These are phyloP conservation scores for Toxonevra muliebris DNA, from an alignment of 2,888 invertebrate genomes.

Conservation along the genomic window DNA sequence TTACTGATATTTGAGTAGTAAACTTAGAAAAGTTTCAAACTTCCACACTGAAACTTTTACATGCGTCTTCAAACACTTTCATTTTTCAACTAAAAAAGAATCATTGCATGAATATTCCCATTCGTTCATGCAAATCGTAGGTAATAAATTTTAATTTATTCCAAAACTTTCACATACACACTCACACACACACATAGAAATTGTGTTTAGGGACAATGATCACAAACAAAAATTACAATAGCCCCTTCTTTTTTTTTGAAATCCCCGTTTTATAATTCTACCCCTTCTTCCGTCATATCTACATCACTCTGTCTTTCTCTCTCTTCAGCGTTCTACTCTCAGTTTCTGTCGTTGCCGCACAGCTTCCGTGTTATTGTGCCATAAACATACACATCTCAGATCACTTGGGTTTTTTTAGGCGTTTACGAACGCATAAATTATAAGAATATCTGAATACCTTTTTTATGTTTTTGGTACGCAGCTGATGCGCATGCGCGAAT, in stretches of 20 bases:
- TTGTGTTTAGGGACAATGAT: neutral
- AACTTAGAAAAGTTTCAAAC: too few species aligned
- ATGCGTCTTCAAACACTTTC: neutral
- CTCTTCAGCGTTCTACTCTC: neutral
- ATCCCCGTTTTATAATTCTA: too few species aligned
- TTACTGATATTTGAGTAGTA: too few species aligned
- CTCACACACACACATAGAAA: neutral
- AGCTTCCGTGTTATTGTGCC: conserved; percentile 15
- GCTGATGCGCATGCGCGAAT: conserved; percentile 47
- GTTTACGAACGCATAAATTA: conserved; percentile 62
- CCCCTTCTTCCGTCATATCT: too few species aligned
- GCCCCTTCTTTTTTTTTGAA: too few species aligned
- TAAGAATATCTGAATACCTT: conserved; percentile 46
- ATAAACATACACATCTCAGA: conserved; percentile 1
- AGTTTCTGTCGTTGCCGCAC: conserved; percentile 6
- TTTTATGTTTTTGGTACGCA: conserved; percentile 9
- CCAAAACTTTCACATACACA: conserved; percentile 34
- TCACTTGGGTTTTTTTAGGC: conserved; percentile 44
- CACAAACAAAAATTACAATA: too few species aligned
- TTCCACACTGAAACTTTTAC: neutral
- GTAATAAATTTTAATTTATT: conserved; percentile 59
- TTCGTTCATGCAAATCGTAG: conserved; percentile 54
- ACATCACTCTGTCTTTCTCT: too few species aligned
- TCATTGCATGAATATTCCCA: too few species aligned
- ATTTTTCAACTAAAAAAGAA: neutral